Evolutionary conservation across 1,140 invertebrate species (phyloP).

Genomic region (Pseudomyrmex gracilis): DNA sequence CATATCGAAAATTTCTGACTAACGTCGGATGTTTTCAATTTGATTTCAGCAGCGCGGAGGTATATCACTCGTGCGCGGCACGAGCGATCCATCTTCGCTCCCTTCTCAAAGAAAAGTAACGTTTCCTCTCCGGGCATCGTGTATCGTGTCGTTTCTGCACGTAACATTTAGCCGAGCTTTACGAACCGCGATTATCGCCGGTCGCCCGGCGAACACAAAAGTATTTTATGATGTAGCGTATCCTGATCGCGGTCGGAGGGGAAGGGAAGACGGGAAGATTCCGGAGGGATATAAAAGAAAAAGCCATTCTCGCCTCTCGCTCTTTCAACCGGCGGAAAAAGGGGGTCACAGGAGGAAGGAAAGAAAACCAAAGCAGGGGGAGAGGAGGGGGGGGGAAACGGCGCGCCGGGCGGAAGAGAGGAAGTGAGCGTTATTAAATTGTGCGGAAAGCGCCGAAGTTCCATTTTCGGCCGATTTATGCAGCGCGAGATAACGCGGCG

Average conservation of each 20-base stretch:
- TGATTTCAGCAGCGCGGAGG: constrained; percentile 14
- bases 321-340: constrained; percentile 14
- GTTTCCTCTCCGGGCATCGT: constrained; percentile 41
- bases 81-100: constrained; percentile 47
- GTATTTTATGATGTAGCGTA: constrained; percentile 71
- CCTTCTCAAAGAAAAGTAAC: constrained; percentile 37
- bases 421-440: constrained; percentile 69
- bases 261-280: not conserved
- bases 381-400: constrained; percentile 6
- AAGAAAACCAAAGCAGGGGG: constrained; percentile 13
- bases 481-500: constrained; percentile 59
- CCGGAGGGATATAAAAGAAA: constrained; percentile 35
- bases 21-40: constrained; percentile 22
- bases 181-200: constrained; percentile 69
- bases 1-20: not conserved
- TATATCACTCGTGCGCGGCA: constrained; percentile 45
- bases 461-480: constrained; percentile 66
- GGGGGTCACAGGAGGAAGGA: constrained; percentile 47
- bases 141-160: constrained; percentile 56
- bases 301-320: constrained; percentile 32
- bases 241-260: constrained; percentile 51
- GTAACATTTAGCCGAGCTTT: constrained; percentile 68
- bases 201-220: constrained; percentile 66
- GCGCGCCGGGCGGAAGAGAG: constrained; percentile 35
- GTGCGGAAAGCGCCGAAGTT: constrained; percentile 66